Conservation (phyloP, 1,140 invertebrate genomes). For the Heliconius melpomene region DNA sequence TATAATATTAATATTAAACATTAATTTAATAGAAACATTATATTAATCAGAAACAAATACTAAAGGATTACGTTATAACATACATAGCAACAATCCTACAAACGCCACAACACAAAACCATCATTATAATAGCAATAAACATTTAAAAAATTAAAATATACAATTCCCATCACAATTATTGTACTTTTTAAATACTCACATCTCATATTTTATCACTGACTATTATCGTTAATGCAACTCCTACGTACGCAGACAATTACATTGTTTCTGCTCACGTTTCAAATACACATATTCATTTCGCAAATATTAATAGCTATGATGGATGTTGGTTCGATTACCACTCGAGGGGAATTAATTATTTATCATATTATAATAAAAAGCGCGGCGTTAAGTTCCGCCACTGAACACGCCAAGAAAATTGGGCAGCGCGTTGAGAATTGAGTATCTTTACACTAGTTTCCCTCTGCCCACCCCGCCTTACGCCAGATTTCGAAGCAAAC, state of each 20-base stretch:
- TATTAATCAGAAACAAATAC: background rate
- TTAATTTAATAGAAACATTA: no score
- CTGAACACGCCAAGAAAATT: no score
- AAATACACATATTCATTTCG: slow-evolving; percentile 21
- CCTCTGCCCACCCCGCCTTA: no score
- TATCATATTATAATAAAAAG: background rate
- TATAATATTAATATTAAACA: no score
- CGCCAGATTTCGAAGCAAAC: no score
- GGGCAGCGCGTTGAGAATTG: no score
- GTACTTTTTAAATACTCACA: slow-evolving; percentile 9
- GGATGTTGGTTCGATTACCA: no score
- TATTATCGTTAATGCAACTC: slow-evolving; percentile 14
- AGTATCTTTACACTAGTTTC: no score
- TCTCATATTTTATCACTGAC: slow-evolving; percentile 14
- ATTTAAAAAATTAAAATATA: slow-evolving; percentile 10
- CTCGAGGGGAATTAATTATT: no score
- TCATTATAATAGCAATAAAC: slow-evolving; percentile 3
- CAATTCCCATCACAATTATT: slow-evolving; percentile 9
- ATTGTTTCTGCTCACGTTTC: background rate
- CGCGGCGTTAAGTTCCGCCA: no score
- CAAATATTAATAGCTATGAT: slow-evolving; percentile 35
- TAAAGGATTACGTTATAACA: background rate
- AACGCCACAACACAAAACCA: background rate
- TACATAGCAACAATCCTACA: background rate
- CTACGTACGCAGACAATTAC: slow-evolving; percentile 6